These are phyloP conservation scores for Zophobas atratus DNA, from an alignment of 1,140 invertebrate genomes.

Conservation along the genomic window DNA sequence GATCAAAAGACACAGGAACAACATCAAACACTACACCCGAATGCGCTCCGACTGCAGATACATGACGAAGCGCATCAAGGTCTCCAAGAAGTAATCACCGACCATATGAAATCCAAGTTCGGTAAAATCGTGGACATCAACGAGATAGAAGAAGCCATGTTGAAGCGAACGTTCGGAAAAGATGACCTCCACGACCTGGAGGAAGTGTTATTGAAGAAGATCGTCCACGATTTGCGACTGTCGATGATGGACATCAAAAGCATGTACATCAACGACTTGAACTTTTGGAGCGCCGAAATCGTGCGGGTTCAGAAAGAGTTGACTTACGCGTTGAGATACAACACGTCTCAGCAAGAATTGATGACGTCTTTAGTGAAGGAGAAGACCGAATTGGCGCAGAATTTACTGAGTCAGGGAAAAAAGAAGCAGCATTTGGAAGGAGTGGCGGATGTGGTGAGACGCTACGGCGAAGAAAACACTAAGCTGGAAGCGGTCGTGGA, in stretches of 20 bases:
- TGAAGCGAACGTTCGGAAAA: slow-evolving; percentile 68
- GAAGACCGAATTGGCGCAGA: slow-evolving; percentile 68
- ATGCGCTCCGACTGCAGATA: slow-evolving; percentile 73
- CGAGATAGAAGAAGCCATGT: slow-evolving; percentile 72
- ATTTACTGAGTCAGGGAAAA: slow-evolving; percentile 67
- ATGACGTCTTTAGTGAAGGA: slow-evolving; percentile 73
- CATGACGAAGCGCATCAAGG: slow-evolving; percentile 71
- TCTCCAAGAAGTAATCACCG: slow-evolving; percentile 70
- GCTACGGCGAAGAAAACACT: slow-evolving; percentile 63
- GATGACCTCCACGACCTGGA: slow-evolving; percentile 69
- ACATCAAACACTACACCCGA: slow-evolving; percentile 70
- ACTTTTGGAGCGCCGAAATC: slow-evolving; percentile 61
- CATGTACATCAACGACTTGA: slow-evolving; percentile 67
- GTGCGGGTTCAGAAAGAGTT: slow-evolving; percentile 66
- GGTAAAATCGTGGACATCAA: slow-evolving; percentile 72
- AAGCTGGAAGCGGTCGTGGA: slow-evolving; percentile 67
- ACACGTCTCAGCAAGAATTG: slow-evolving; percentile 74
- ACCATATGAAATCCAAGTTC: slow-evolving; percentile 74
- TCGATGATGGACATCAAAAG: slow-evolving; percentile 69
- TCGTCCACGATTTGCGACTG: slow-evolving; percentile 71
- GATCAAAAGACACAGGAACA: slow-evolving; percentile 72
- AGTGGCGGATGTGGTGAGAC: slow-evolving; percentile 56
- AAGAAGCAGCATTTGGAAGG: slow-evolving; percentile 64
- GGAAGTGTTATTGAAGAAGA: slow-evolving; percentile 71
- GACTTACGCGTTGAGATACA: slow-evolving; percentile 69